Base-by-base conservation (phyloP, 1,140 invertebrate species). In the Pogonomyrmex barbatus region DNA sequence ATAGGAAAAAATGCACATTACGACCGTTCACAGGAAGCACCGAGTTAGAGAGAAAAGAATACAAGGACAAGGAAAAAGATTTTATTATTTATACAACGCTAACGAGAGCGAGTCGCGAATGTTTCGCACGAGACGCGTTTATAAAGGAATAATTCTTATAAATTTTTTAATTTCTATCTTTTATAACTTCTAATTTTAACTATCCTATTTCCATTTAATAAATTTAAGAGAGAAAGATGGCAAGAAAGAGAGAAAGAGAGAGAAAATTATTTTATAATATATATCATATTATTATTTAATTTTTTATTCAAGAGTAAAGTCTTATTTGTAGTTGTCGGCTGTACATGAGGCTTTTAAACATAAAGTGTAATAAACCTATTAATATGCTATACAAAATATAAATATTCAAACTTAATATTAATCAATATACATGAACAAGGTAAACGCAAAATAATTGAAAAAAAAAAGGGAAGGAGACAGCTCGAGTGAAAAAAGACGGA, bases 1-100 rank as follows among this genome's bases (percentile, higher is more conserved):
- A 83, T 88, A 84, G 79, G 62, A 79, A 87, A 90, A 88, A 84
- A 91, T 50, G 87, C 65, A 65, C 76, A 50, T 82, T 82, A 79
- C 45, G 54, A 50, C n/a, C 62, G 54, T 85, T 87, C 76, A 75
- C 78, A 70, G 1, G 24, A 67, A 58, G 17, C 10, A 17, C 14
- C 33, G 30, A 36, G n/a, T 78, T 71, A 30, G 12, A 63, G 8
- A 47, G 17, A 2, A 14, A 2, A 36, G 36, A 0, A n/a, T 9
- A 65, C 33, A 47, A 42, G 63, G 36, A 24, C 45, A 39, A 54
- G 10, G 10, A 45, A 52, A 52, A n/a, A 67, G 14, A 36, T 56
- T 68, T 52, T 54, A 68, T 79, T 54, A 54, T 68, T 42, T 79
- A 54, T 45, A 12, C 9, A 54, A 52, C 12, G 12, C 14, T 68